These are phyloP conservation scores for Erpobdella octoculata DNA, from an alignment of 2,888 invertebrate species.

Conservation along the genomic window DNA sequence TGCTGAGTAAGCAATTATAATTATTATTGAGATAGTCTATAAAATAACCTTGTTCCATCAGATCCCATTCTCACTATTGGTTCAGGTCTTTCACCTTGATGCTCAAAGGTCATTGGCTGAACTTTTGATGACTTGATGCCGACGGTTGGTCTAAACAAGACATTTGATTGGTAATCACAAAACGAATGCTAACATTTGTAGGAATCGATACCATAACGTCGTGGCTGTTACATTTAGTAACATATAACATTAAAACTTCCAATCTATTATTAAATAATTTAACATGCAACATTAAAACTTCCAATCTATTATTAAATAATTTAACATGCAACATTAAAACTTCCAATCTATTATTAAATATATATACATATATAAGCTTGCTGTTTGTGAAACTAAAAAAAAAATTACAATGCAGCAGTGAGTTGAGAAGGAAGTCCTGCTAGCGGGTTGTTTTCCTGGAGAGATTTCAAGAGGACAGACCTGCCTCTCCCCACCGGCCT, in stretches of 20 bases:
- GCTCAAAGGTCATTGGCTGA: not conserved
- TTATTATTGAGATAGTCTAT: not conserved
- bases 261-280: not conserved
- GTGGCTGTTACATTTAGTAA: too few relatives aligned
- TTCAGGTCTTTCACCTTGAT: not conserved
- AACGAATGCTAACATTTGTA: too few relatives aligned
- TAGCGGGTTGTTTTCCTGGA: not conserved
- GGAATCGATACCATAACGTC: too few relatives aligned
- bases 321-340: not conserved
- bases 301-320: not conserved
- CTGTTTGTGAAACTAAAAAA: not conserved
- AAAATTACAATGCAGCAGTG: slow-evolving; percentile 6
- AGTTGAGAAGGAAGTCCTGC: not conserved
- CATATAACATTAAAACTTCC: too few relatives aligned
- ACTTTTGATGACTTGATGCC: too few relatives aligned
- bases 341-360: not conserved
- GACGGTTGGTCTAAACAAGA: too few relatives aligned
- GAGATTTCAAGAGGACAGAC: not conserved
- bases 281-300: too few relatives aligned
- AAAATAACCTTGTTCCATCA: not conserved
- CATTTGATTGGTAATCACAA: too few relatives aligned
- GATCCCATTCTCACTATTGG: not conserved
- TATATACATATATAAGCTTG: not conserved
- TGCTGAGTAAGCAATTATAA: not conserved
- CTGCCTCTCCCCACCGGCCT: not conserved